phyloP scores from a whole-genome alignment of 2,888 invertebrate species.

The Eupithecia subfuscata region DNA sequence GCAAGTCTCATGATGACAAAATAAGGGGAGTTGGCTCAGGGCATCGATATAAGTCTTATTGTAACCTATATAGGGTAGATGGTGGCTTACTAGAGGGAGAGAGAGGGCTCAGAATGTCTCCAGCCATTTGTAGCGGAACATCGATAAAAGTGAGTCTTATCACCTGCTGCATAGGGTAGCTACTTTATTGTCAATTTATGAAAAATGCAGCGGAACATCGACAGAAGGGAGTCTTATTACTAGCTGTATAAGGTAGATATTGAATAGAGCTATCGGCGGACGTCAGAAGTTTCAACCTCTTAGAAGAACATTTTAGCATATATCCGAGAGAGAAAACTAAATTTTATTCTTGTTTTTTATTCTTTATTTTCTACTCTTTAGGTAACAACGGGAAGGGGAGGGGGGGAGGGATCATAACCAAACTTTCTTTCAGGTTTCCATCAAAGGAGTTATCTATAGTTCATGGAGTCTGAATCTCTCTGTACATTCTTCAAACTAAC shows the following conservation, averaged over 20 bases:
- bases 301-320: no score
- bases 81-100: not conserved
- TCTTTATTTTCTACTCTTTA: not conserved
- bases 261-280: no score
- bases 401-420: not conserved
- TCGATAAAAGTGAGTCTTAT: constrained; percentile 94
- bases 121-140: constrained; percentile 95
- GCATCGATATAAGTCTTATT: not conserved
- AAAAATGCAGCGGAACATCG: constrained; percentile 56
- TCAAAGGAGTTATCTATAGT: not conserved
- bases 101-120: constrained; percentile 81
- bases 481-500: constrained; percentile 9
- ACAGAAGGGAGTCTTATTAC: constrained; percentile 77
- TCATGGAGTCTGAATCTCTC: not conserved
- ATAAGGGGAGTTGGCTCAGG: not conserved
- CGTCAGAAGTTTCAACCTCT: no score
- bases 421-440: constrained; percentile 1
- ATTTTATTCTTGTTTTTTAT: not conserved
- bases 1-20: not conserved
- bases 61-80: not conserved
- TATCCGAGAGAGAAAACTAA: no score
- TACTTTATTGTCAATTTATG: no score
- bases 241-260: not conserved
- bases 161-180: not conserved
- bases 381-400: not conserved